phyloP scores from a whole-genome alignment of 1,140 invertebrate species.

The Caenorhabditis brenneri region DNA sequence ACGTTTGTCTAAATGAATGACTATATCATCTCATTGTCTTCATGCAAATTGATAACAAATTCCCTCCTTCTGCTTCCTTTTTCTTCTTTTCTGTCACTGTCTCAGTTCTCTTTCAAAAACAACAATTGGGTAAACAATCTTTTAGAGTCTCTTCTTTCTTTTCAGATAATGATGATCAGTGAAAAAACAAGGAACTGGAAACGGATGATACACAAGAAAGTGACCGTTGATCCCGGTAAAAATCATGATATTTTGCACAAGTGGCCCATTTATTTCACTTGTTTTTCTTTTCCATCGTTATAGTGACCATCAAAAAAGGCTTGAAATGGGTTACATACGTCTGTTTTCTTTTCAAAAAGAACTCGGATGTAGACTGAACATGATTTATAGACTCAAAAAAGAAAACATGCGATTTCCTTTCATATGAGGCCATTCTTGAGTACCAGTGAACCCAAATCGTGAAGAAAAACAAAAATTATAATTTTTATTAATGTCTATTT shows the following conservation, averaged over 20 bases:
- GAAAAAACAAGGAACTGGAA: conserved; percentile 21
- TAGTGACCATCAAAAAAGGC: no score
- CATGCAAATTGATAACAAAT: conserved; percentile 30
- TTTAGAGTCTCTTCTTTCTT: background rate
- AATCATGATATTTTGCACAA: background rate
- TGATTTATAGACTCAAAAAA: background rate
- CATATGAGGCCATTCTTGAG: background rate
- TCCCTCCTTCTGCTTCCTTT: background rate
- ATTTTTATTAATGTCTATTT: background rate
- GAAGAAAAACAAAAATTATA: no score
- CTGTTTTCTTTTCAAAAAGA: no score
- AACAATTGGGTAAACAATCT: background rate
- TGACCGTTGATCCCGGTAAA: background rate
- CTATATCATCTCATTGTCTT: conserved; percentile 18
- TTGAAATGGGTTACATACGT: no score
- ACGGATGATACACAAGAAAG: background rate
- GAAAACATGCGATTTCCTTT: background rate
- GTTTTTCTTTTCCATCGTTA: background rate
- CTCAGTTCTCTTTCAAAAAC: no score
- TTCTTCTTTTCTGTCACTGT: background rate
- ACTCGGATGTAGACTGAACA: no score
- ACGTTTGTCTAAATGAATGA: background rate
- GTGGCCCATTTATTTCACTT: background rate
- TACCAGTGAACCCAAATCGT: background rate
- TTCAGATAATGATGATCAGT: background rate